Evolutionary conservation across 2,888 invertebrate genomes (phyloP), one percentile per base, ranked within the genome.

Genomic region (Criorhina ranunculi): DNA sequence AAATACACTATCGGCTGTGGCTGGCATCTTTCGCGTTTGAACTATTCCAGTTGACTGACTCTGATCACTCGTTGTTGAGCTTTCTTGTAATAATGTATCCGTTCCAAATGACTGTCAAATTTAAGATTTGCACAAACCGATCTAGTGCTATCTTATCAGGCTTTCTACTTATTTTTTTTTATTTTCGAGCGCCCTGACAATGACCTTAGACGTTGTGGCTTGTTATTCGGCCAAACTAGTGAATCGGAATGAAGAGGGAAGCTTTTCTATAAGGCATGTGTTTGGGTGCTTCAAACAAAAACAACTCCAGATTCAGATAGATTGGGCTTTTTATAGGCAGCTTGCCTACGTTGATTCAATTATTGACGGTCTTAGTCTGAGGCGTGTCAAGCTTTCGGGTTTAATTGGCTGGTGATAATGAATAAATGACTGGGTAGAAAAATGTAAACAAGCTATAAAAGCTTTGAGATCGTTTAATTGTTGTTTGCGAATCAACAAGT

Each of bases 1-100:
- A 90, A 96, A 92, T 69, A 91, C 91, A 88, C 90, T 91, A 88
- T 92, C 92, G 46, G 91, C 90, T 64, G 91, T 89, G 76, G 90
- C 89, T 66, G 91, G 87, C 91, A 91, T 91, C 87, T 88, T 88
- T 75, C 83, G 75, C 82, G 86, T 86, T 69, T 86, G 78, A 76
- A 86, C 73, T 86, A 86, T 88, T 86, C 75, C 57, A 87, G 59
- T 81, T 70, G 87, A 90, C 88, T 90, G 87, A 90, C 17, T 29
- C 37, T 53, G 35, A 40, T 78, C 40, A 40, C 15, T 59, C 8
- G 31, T n/a, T 17, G 31, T 29, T 9, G 12, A 40, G 29, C 5
- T 59, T 40, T 59, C 59, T 51, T 51, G 31, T 62, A 53, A 57
- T 4, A 53, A 31, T 46, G 44, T 33, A 17, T 46, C 53, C 24